phyloP scores from a whole-genome alignment of 1,140 invertebrate genomes.

The Papilio machaon region DNA sequence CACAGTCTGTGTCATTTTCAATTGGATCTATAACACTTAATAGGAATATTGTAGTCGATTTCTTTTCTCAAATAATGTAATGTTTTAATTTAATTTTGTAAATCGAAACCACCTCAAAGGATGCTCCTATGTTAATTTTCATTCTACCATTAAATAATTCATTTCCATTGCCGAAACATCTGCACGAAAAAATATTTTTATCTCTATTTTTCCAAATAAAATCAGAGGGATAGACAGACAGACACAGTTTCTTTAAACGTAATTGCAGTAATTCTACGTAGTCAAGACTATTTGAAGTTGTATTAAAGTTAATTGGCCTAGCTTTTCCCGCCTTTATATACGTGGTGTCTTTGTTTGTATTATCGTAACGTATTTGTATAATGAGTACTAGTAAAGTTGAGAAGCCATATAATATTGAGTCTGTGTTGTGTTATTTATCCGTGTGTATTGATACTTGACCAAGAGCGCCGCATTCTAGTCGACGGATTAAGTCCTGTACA shows the following conservation, averaged over 20 bases:
- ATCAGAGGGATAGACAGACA: neutral
- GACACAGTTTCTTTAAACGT: neutral
- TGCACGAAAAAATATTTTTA: neutral
- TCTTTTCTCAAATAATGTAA: neutral
- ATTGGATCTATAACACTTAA: neutral
- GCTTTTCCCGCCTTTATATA: neutral
- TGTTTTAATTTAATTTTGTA: neutral
- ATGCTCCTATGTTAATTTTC: too few relatives aligned
- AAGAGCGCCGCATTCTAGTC: slow-evolving; percentile 7
- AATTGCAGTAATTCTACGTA: neutral
- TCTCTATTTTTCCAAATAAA: neutral
- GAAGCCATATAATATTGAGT: neutral
- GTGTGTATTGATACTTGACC: slow-evolving; percentile 9
- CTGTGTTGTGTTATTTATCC: neutral
- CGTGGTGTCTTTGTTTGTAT: neutral
- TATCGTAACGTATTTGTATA: neutral
- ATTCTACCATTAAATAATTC: too few relatives aligned
- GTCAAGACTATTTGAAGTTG: neutral
- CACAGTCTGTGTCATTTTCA: neutral
- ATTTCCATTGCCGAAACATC: neutral
- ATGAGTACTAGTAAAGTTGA: neutral
- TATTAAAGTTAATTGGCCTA: neutral
- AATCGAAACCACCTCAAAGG: too few relatives aligned
- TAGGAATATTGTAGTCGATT: neutral
- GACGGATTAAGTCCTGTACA: neutral